phyloP scores from a whole-genome alignment of 2,113 vertebrate species.

The Ginglymostoma cirratum region DNA sequence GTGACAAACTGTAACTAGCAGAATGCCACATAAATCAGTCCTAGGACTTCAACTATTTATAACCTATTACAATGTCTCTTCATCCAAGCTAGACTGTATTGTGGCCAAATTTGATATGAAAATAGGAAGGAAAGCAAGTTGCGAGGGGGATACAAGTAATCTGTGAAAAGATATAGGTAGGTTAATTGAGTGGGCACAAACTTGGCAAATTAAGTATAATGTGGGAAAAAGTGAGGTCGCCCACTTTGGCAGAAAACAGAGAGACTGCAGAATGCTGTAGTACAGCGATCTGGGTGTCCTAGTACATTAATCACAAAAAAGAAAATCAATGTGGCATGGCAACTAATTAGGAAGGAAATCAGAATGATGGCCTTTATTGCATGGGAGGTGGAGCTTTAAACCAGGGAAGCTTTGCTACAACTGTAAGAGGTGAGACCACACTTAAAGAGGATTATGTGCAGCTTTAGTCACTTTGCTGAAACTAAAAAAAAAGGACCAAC shows the following conservation, averaged over 20 bases:
- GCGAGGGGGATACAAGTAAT: not conserved
- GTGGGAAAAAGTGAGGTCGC: not conserved
- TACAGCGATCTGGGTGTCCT: not conserved
- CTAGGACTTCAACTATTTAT: not conserved
- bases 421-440: not conserved
- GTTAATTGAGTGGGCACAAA: not conserved
- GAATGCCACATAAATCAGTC: not conserved
- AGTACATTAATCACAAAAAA: not conserved
- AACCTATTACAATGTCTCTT: not conserved
- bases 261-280: not conserved
- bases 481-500: too few relatives aligned
- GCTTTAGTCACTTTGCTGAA: too few relatives aligned
- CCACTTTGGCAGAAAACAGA: not conserved
- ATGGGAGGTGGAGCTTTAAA: not conserved
- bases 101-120: not conserved
- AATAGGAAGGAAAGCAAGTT: not conserved
- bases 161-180: too few relatives aligned
- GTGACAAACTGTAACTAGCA: not conserved
- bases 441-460: not conserved
- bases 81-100: not conserved
- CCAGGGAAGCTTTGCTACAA: not conserved
- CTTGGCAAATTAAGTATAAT: not conserved
- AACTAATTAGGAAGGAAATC: not conserved
- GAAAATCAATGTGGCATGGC: not conserved
- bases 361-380: not conserved